Conservation (phyloP, 2,113 vertebrate genomes). For the Tringa solitaria region DNA sequence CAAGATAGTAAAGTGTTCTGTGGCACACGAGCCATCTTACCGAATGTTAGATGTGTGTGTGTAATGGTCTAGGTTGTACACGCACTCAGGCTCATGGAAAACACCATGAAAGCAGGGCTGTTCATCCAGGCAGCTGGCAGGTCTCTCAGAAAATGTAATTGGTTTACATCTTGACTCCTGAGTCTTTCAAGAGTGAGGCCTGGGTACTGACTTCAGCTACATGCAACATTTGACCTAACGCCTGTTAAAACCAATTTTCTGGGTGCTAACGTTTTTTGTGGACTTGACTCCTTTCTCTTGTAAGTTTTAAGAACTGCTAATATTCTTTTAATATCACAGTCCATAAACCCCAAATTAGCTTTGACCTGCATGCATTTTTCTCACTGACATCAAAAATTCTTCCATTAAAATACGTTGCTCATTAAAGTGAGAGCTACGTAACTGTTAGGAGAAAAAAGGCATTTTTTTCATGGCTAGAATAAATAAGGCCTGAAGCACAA, state of each 20-base stretch:
- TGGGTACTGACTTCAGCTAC: background rate
- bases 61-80: background rate
- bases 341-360: slow-evolving; percentile 32
- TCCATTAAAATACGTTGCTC: background rate
- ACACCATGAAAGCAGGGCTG: background rate
- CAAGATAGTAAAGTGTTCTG: background rate
- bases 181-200: background rate
- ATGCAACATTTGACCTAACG: background rate
- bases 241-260: background rate
- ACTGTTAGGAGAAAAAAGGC: background rate
- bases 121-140: background rate
- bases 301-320: slow-evolving; percentile 7
- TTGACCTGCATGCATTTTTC: background rate
- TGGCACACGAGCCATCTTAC: background rate
- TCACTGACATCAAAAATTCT: background rate
- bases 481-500: background rate
- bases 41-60: background rate
- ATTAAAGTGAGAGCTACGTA: background rate
- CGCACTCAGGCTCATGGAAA: background rate
- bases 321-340: slow-evolving; percentile 31
- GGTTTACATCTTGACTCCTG: too few species aligned
- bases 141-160: background rate
- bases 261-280: background rate
- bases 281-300: background rate
- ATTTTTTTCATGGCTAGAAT: background rate